Conservation (phyloP, 2,888 invertebrate genomes). For the Lithophane semibrunnea region DNA sequence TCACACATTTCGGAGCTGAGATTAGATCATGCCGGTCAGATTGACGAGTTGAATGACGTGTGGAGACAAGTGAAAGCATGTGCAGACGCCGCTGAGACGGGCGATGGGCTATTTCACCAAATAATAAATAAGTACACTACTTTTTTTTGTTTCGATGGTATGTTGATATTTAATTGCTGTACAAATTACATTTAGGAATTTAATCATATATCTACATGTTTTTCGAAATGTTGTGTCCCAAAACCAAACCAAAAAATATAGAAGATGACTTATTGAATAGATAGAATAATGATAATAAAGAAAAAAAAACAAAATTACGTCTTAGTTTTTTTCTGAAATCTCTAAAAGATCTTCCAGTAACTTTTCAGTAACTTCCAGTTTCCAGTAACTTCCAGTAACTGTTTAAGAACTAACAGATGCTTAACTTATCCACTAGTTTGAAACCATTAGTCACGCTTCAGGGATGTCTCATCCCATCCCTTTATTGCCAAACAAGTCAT, state of each 20-base stretch:
- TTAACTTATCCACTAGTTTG: background rate
- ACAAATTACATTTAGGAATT: background rate
- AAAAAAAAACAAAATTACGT: background rate
- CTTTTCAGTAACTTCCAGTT: background rate
- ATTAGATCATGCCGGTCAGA: constrained; percentile 54
- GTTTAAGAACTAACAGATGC: background rate
- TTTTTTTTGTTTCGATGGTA: constrained; percentile 15
- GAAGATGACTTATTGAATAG: background rate
- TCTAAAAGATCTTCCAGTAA: background rate
- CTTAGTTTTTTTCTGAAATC: background rate
- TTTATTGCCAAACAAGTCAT: constrained; percentile 20
- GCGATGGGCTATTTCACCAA: constrained; percentile 34
- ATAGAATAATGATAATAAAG: background rate
- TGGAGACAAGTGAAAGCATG: constrained; percentile 67
- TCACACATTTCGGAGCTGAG: constrained; percentile 43
- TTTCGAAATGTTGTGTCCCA: background rate
- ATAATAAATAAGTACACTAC: constrained; percentile 26
- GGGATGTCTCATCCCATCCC: constrained; percentile 1
- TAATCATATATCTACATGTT: background rate
- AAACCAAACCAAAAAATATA: background rate
- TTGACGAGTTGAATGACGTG: constrained; percentile 62
- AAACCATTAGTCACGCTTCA: constrained; percentile 10
- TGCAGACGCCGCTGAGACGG: constrained; percentile 15
- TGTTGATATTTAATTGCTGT: constrained; percentile 1
- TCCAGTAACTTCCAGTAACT: background rate